Evolutionary conservation across 2,888 invertebrate genomes (phyloP).

Genomic region (Mythimna pallens): DNA sequence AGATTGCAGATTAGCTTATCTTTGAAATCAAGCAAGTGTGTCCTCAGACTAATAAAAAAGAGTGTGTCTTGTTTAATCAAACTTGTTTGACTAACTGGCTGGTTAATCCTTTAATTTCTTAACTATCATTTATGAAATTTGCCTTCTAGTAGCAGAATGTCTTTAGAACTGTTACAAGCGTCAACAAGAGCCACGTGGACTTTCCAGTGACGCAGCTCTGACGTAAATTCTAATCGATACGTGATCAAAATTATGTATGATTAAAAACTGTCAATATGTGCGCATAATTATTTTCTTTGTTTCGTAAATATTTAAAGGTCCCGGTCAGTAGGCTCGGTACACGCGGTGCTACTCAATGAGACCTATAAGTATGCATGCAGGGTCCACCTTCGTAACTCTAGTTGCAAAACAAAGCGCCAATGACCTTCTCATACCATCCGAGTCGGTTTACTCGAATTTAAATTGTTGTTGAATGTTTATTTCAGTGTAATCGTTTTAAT

Average conservation of each 20-base stretch:
- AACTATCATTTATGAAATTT: not conserved
- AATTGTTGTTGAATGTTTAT: slow-evolving; percentile 35
- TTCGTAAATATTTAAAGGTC: slow-evolving; percentile 60
- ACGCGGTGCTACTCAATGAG: slow-evolving; percentile 46
- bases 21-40: slow-evolving; percentile 11
- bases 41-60: no score
- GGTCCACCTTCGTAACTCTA: slow-evolving; percentile 49
- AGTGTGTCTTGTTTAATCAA: no score
- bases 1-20: slow-evolving; percentile 6
- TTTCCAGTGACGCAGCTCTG: slow-evolving; percentile 1
- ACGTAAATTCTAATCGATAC: slow-evolving; percentile 21
- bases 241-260: slow-evolving; percentile 24
- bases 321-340: slow-evolving; percentile 34
- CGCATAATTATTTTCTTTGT: slow-evolving; percentile 45
- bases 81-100: no score
- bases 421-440: slow-evolving; percentile 58
- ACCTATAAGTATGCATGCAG: slow-evolving; percentile 49
- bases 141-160: not conserved
- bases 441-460: slow-evolving; percentile 47
- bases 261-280: slow-evolving; percentile 9
- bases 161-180: not conserved
- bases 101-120: not conserved
- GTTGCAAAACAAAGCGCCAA: slow-evolving; percentile 62
- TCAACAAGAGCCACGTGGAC: not conserved
- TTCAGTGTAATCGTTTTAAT: slow-evolving; percentile 22